Conservation (phyloP, 2,113 vertebrate species). For the Sapajus apella region DNA sequence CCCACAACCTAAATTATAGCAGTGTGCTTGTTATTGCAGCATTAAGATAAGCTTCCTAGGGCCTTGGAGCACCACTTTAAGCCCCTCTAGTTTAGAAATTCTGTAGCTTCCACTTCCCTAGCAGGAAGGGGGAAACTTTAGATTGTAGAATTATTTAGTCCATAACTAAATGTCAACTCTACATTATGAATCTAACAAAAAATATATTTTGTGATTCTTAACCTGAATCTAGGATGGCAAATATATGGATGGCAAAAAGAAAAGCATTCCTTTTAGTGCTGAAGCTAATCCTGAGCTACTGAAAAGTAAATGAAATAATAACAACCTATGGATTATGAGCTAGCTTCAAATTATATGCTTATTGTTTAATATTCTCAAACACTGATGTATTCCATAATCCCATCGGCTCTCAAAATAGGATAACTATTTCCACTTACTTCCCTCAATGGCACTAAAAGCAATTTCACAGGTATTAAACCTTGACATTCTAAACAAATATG, state of each 20-base stretch:
- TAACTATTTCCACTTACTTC: slow-evolving; percentile 49
- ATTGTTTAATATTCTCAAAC: not conserved
- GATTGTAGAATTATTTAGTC: not conserved
- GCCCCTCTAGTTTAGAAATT: not conserved
- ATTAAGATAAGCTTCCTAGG: not conserved
- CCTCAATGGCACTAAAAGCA: slow-evolving; percentile 30
- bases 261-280: slow-evolving; percentile 1
- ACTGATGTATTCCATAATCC: not conserved
- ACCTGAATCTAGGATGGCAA: not conserved
- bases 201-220: slow-evolving; percentile 5
- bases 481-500: slow-evolving; percentile 48
- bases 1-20: not conserved
- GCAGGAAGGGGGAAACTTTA: not conserved
- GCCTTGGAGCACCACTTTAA: not conserved
- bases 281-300: not conserved
- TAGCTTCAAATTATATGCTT: slow-evolving; percentile 14
- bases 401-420: slow-evolving; percentile 29
- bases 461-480: slow-evolving; percentile 24
- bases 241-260: not conserved
- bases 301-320: slow-evolving; percentile 20
- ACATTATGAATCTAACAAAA: not conserved
- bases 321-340: not conserved
- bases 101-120: not conserved
- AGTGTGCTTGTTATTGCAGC: not conserved
- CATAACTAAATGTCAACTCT: not conserved